Base-by-base conservation (phyloP, 2,797 vertebrate species). In the Sebastes hopkinsi region DNA sequence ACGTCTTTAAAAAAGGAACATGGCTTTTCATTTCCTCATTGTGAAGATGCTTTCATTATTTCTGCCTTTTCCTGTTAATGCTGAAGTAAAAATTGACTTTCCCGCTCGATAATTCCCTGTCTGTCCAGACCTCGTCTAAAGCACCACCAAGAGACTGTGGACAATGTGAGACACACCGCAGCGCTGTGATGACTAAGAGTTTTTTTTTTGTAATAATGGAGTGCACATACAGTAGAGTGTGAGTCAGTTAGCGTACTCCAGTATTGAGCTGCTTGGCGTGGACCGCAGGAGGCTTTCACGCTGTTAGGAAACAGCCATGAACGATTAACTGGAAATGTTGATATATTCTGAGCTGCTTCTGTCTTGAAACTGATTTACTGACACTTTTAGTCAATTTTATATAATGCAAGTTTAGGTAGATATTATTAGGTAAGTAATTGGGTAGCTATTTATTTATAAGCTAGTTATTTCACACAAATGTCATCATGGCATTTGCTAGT, bases 141-240 rank as follows among this genome's bases (percentile, higher is more conserved):
- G 70, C 52, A 58, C 22, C 14, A 8, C 30, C 46, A 14, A 38
- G 20, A 80, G 65, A 54, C 30, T 9, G 32, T 5, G 23, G 20
- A 32, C 23, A 52, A 30, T 34, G 6, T 61, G 50, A 75, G 60
- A 46, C 71, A 30, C 38, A n/a, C 30, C 10, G 61, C 82, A 66
- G 27, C 2, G 9, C 32, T 25, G 38, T 4, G 34, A 72, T 68
- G 79, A 79, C 76, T 74, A 56, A 72, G 66, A 75, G 27, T 0
- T n/a, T n/a, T 14, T 14, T 22, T 23, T 68, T 80, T 83, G 64
- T 52, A 62, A 71, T 75, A 80, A 82, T 56, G 25, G 61, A 73
- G 60, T 10, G 29, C 34, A 70, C 36, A 50, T 10, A 56, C 10
- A 65, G 52, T 18, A 23, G n/a, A 34, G 29, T 23, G 14, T 30